Percentiles rank a stretch among this genome's conserved stretches.
Evolutionary conservation across 2,888 invertebrate species (phyloP).

Genomic region (Mythimna albipuncta): DNA sequence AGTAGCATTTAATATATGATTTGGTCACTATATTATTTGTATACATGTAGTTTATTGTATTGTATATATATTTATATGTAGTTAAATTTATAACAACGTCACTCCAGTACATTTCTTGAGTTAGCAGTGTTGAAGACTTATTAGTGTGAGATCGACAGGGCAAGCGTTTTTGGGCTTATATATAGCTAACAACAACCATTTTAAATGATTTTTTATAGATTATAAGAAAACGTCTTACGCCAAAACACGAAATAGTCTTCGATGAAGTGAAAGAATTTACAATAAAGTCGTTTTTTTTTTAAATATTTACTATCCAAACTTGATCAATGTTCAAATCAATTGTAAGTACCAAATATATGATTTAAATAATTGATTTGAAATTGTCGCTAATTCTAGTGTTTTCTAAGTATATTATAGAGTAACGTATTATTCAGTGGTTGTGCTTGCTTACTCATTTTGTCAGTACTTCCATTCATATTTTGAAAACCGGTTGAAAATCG

Average conservation of each 20-base stretch:
- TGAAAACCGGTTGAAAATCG: constrained; percentile 17
- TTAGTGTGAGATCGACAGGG: constrained; percentile 39
- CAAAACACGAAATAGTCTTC: constrained; percentile 27
- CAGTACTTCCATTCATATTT: constrained; percentile 37
- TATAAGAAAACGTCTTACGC: constrained; percentile 13
- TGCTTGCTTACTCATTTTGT: constrained; percentile 63
- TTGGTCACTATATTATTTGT: constrained; percentile 51
- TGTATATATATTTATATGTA: constrained; percentile 17
- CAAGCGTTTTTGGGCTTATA: constrained; percentile 33
- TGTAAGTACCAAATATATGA: constrained; percentile 51
- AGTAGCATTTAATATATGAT: constrained; percentile 46
- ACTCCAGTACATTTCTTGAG: constrained; percentile 63
- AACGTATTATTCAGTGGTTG: constrained; percentile 66
- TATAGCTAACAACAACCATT: constrained; percentile 14
- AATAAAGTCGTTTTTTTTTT: constrained; percentile 17
- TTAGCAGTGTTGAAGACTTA: constrained; percentile 52
- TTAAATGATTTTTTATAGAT: constrained; percentile 15
- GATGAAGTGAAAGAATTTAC: constrained; percentile 9
- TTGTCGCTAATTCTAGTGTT: constrained; percentile 36
- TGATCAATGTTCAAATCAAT: constrained; percentile 51
- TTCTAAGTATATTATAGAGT: constrained; percentile 39
- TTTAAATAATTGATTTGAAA: constrained; percentile 39
- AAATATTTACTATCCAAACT: constrained; percentile 22
- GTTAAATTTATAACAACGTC: constrained; percentile 43
- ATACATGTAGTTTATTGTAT: constrained; percentile 54